These are phyloP conservation scores for Xerus inauris DNA, from an alignment of 2,113 vertebrate species.

Conservation along the genomic window DNA sequence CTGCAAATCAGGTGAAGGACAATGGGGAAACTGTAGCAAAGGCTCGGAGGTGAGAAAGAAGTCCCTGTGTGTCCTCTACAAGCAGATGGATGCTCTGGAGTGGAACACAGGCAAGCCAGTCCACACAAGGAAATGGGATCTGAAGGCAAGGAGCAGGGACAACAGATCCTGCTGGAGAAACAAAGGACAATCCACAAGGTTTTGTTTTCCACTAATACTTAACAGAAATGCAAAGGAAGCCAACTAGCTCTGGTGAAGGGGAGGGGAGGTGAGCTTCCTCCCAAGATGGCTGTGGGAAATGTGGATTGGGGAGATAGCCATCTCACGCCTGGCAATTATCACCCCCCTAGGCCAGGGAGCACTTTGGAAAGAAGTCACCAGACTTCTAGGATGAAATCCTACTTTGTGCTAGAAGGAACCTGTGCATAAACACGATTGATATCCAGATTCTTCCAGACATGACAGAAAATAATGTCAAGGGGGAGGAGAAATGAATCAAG, in stretches of 20 bases:
- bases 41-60: background rate
- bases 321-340: background rate
- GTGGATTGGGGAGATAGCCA: background rate
- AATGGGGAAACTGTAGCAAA: background rate
- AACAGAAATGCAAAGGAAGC: background rate
- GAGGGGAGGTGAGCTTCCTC: background rate
- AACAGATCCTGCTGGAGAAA: background rate
- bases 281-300: background rate
- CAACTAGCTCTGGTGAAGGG: background rate
- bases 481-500: constrained; percentile 57
- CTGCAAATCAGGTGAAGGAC: background rate
- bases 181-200: background rate
- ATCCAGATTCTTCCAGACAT: background rate
- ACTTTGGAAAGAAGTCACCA: background rate
- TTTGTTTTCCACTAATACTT: background rate
- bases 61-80: background rate
- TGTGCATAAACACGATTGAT: constrained; percentile 52
- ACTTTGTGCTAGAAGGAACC: constrained; percentile 17
- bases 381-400: background rate
- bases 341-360: background rate
- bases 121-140: background rate
- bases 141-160: background rate
- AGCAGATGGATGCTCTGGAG: background rate
- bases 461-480: constrained; percentile 63
- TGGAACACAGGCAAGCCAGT: background rate